Evolutionary conservation across 2,888 invertebrate species (phyloP).

Genomic region (Cancer borealis): DNA sequence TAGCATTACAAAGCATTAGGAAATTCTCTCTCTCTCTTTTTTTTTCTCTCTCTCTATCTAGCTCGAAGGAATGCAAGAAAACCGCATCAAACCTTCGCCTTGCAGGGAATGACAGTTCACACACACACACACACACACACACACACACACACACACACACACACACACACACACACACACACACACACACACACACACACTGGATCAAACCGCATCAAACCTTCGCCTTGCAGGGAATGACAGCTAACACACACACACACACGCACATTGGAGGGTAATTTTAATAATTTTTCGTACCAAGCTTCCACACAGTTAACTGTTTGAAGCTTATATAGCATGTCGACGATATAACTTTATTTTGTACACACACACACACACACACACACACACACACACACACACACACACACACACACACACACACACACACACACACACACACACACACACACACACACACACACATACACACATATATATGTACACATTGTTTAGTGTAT

Average conservation of each 20-base stretch:
- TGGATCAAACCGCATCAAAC: neutral
- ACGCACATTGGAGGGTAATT: neutral
- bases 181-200: neutral
- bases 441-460: constrained; percentile 39
- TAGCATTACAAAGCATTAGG: too few species aligned
- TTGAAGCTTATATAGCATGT: too few species aligned
- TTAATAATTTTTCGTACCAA: too few species aligned
- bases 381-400: constrained; percentile 33
- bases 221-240: too few species aligned
- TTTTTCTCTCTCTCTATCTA: too few species aligned
- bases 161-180: constrained; percentile 25
- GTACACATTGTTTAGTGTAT: too few species aligned
- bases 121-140: constrained; percentile 1
- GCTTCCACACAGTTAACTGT: too few species aligned
- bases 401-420: constrained; percentile 39
- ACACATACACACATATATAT: constrained; percentile 43
- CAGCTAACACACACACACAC: constrained; percentile 26
- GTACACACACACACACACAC: neutral
- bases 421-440: constrained; percentile 23
- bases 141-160: constrained; percentile 21
- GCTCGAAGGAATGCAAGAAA: too few species aligned
- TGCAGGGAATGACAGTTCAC: neutral
- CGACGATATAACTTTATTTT: too few species aligned
- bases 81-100: too few species aligned
- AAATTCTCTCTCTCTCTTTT: too few species aligned